Evolutionary conservation across 2,113 vertebrate genomes (phyloP), one percentile per base, ranked within the genome.

Genomic region (Halichoeres trimaculatus): DNA sequence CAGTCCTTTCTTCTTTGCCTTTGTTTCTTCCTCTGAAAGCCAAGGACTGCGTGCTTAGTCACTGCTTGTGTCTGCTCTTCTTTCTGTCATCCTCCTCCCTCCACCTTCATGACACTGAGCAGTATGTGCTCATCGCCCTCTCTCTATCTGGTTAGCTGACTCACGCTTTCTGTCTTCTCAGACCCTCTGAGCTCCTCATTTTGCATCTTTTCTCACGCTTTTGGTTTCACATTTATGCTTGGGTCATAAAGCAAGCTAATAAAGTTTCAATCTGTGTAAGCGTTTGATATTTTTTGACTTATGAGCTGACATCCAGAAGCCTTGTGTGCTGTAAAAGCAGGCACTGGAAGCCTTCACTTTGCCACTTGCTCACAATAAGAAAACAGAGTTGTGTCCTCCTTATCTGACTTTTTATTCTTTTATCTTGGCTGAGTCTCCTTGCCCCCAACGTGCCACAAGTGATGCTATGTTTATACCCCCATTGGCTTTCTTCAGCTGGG

Each of bases 401-500:
- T 10, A n/a, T 30, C 35, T 10, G 0, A 30, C 30, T 30, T 67
- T 13, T 17, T 59, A 47, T 65, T 35, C 45, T 13, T 30, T 73
- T 70, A 63, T 86, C 65, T 61, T 55, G 53, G 54, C 56, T 50
- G 45, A 51, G 30, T 57, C 51, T 41, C 53, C 13, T 58, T 45
- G 24, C 61, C 59, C 35, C 43, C 12, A 2, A 48, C 61, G 67
- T 78, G 57, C 58, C 74, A 75, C 51, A 61, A 71, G 60, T 54
- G 57, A 24, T 78, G 43, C 66, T 80, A 69, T 76, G 69, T 84
- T 82, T 83, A 75, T 62, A 53, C 68, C 26, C 4, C 43, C 22
- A 41, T 52, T 41, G n/a, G n/a, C 45, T 56, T 45, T 38, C 17
- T 78, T 57, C 35, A 68, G 40, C 43, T 19, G n/a, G 56, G 34